Evolutionary conservation across 1,140 invertebrate species (phyloP), one percentile per base, ranked within the genome.

Genomic region (Listronotus bonariensis): DNA sequence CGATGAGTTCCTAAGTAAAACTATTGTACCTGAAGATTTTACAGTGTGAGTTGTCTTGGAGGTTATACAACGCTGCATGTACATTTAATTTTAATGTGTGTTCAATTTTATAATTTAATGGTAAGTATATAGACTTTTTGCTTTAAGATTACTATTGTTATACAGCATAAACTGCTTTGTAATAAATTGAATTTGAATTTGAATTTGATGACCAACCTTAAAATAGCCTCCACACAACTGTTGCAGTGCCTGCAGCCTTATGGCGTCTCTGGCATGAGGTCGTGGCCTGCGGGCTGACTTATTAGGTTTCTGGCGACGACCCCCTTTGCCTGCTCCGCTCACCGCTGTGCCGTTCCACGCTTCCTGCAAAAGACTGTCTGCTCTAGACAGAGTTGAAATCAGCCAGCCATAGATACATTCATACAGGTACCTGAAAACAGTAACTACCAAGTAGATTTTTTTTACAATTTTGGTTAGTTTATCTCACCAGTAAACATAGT

Each of bases 401-500:
- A 97, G 80, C 92, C 95, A 98, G 8, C 92, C 92, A 77, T 95
- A 97, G 4, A 98, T 81, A 79, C 96, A 94, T 81, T 98, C 95
- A 80, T 95, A 95, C 20, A 98, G 80, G 80, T 98, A 98, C 89
- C 89, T 91, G 31, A 46, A 26, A 5, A 26, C 1, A 65, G 34
- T 6, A 65, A n/a, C n/a, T n/a, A n/a, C n/a, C 14, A 53, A 11
- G 7, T 26, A 40, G 56, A 34, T 12, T 41, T n/a, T 11, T 18
- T 57, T n/a, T 12, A 41, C 14, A 26, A 26, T 26, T 26, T 3
- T 3, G 5, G 5, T 26, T 26, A 26, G 20, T 26, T 3, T 26
- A 26, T 74, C 80, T 80, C 78, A 89, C 94, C 94, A 96, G 82
- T 89, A 97, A 67, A 26, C 91, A 75, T 96, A 99, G 72, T 96